Percentiles rank a stretch among this genome's conserved stretches.
Evolutionary conservation across 2,113 vertebrate species (phyloP).

Genomic region (Corythaixoides concolor): DNA sequence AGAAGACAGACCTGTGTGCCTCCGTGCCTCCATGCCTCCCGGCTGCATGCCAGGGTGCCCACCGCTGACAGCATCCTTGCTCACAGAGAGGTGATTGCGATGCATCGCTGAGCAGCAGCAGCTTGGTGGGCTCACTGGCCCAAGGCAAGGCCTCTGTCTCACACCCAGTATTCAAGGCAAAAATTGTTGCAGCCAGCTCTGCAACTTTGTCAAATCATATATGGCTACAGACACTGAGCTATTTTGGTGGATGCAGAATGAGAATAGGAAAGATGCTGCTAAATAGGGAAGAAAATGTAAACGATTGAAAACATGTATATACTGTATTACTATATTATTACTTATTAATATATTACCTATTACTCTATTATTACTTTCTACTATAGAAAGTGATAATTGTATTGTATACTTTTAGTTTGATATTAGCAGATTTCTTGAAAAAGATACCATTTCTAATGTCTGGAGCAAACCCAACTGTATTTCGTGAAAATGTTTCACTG

Average conservation of each 20-base stretch:
- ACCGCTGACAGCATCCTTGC: background rate
- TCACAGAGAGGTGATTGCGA: background rate
- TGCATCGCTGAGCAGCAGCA: rapidly evolving
- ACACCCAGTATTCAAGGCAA: rapidly evolving
- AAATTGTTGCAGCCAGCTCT: background rate
- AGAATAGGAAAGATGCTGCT: background rate
- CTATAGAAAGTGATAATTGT: background rate
- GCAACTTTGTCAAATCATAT: background rate
- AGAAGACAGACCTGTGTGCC: background rate
- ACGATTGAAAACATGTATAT: rapidly evolving
- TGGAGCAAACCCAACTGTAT: background rate
- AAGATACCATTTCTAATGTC: background rate
- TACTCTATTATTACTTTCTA: background rate
- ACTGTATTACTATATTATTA: background rate
- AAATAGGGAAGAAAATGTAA: background rate
- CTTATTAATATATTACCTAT: background rate
- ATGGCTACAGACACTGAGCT: background rate
- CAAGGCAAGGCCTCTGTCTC: background rate
- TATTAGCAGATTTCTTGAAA: background rate
- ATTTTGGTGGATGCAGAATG: background rate
- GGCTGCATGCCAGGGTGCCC: background rate
- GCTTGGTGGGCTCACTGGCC: background rate
- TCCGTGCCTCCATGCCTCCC: background rate
- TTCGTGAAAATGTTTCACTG: background rate
- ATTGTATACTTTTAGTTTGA: background rate